Evolutionary conservation across 2,113 vertebrate species (phyloP).

Genomic region (Myiozetetes cayanensis): DNA sequence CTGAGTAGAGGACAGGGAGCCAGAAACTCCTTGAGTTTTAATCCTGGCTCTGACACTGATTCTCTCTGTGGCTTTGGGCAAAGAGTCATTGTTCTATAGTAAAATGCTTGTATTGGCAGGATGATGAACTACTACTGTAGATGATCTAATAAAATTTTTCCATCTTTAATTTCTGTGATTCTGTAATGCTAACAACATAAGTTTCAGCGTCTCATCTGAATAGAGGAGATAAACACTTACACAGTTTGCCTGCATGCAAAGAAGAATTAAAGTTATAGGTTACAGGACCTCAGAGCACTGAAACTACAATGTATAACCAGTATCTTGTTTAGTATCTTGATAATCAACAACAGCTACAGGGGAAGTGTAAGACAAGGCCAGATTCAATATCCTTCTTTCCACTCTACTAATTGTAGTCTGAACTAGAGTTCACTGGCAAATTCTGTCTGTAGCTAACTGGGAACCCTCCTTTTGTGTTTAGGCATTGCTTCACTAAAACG

Average conservation of each 20-base stretch:
- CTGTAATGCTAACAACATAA: constrained; percentile 24
- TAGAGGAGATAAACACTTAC: neutral
- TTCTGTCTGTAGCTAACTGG: neutral
- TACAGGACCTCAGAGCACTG: neutral
- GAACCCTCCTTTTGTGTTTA: neutral
- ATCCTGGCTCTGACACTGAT: constrained; percentile 35
- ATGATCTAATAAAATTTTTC: constrained; percentile 69
- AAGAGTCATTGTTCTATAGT: constrained; percentile 62
- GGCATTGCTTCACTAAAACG: neutral
- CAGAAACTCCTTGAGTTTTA: constrained; percentile 39
- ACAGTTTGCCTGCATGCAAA: neutral
- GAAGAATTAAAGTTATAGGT: neutral
- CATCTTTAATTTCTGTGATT: constrained; percentile 60
- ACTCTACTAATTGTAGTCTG: neutral
- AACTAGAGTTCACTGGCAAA: neutral
- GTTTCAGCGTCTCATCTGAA: neutral
- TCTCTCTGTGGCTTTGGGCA: constrained; percentile 50
- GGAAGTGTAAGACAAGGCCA: neutral
- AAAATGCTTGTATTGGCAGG: constrained; percentile 70
- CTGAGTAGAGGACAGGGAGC: constrained; percentile 2
- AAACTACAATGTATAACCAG: neutral
- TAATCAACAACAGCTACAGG: neutral
- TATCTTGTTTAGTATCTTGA: neutral
- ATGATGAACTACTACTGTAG: constrained; percentile 60
- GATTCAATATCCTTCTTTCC: neutral